A percentile compares a stretch with the other conserved stretches of the same genome.
phyloP scores from a whole-genome alignment of 92 coral and sea anemone species.

The Zoanthus gigantus region DNA sequence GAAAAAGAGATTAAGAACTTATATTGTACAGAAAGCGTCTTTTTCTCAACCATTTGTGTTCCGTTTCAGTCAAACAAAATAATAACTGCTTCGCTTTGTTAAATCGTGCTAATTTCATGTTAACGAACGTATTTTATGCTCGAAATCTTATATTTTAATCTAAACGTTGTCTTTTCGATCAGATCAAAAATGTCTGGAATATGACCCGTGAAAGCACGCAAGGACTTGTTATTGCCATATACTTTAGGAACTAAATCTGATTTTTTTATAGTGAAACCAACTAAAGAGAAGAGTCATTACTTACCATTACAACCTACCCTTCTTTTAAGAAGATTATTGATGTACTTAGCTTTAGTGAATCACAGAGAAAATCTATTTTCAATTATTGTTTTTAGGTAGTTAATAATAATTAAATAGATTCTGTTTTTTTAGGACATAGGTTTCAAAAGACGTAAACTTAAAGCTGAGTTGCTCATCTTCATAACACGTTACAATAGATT shows the following conservation, averaged over 20 bases:
- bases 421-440: too few species aligned
- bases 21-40: neutral
- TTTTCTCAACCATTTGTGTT: neutral
- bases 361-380: too few species aligned
- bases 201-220: neutral
- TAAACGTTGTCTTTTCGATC: neutral
- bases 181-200: slow-evolving; percentile 6
- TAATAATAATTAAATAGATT: too few species aligned
- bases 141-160: neutral
- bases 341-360: too few species aligned
- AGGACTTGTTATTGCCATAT: neutral
- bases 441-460: too few species aligned
- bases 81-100: neutral
- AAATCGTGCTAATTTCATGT: neutral
- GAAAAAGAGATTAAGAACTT: neutral
- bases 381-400: too few species aligned
- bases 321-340: too few species aligned
- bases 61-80: neutral
- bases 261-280: neutral
- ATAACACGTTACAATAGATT: too few species aligned
- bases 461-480: too few species aligned
- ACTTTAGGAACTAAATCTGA: neutral
- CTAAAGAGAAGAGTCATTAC: neutral
- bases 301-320: too few species aligned
- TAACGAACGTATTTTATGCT: neutral